These are phyloP conservation scores for Pedetes capensis DNA, from an alignment of 2,113 vertebrate genomes.

Conservation along the genomic window DNA sequence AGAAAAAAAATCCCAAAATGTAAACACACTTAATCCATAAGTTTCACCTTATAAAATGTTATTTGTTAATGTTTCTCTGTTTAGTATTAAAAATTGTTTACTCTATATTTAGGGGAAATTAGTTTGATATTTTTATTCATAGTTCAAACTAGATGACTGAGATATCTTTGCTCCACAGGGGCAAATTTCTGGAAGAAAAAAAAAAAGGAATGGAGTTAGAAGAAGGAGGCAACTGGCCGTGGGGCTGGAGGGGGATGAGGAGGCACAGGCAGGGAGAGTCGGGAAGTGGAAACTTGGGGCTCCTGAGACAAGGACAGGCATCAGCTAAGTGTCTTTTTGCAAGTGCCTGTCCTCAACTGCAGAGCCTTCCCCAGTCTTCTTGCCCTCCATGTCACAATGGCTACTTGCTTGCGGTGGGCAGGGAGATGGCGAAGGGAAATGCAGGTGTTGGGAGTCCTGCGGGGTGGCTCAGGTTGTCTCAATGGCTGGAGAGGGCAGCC, in stretches of 20 bases:
- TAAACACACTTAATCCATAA: rapidly evolving
- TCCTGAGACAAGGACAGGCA: rapidly evolving
- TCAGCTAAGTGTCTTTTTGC: neutral
- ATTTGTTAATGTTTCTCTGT: neutral
- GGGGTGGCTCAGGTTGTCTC: neutral
- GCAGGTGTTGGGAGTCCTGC: neutral
- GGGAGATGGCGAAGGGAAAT: neutral
- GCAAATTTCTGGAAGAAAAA: neutral
- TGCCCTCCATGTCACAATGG: neutral
- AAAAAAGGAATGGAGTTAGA: neutral
- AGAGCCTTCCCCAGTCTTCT: neutral
- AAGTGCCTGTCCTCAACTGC: neutral
- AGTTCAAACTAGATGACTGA: neutral
- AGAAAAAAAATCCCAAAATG: neutral
- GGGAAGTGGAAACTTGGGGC: neutral
- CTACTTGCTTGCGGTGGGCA: neutral
- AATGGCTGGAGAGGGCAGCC: neutral
- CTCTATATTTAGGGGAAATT: neutral
- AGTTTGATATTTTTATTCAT: neutral
- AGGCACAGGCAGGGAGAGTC: neutral
- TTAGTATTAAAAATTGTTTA: neutral
- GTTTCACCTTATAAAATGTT: neutral
- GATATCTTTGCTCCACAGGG: neutral
- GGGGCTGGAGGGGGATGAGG: rapidly evolving
- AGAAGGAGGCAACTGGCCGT: neutral